phyloP scores from a whole-genome alignment of 37 sponge, comb jelly and placozoan genomes.

The Ianthella basta region DNA sequence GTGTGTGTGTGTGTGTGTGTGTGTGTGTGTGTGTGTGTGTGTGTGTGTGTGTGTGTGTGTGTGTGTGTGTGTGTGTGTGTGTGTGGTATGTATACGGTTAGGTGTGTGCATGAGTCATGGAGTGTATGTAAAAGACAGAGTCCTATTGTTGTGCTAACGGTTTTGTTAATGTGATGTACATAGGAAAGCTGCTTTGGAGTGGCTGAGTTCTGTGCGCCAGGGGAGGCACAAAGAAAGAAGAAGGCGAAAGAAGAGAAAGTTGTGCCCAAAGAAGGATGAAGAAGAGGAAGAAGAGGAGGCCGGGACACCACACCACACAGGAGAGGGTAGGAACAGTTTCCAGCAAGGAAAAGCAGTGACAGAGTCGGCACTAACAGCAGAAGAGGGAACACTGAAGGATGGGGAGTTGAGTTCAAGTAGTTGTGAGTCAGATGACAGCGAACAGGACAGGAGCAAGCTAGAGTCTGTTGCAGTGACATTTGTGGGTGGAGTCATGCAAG shows the following conservation, averaged over 20 bases:
- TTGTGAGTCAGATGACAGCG: not conserved
- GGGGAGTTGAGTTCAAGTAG: not conserved
- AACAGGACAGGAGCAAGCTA: not conserved
- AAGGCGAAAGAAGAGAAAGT: not conserved
- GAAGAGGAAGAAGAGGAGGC: not conserved
- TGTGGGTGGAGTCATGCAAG: slow-evolving; percentile 7
- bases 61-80: slow-evolving; percentile 15
- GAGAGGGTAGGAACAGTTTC: not conserved
- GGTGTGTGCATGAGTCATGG: not conserved
- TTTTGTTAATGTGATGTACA: not conserved
- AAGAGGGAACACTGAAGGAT: not conserved
- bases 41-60: slow-evolving; percentile 26
- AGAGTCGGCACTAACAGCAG: not conserved
- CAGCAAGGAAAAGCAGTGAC: not conserved
- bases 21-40: slow-evolving; percentile 29
- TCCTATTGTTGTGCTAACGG: not conserved
- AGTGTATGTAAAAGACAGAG: not conserved
- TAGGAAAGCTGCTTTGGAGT: not conserved
- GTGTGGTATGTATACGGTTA: not conserved
- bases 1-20: slow-evolving; percentile 8
- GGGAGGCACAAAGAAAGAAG: not conserved
- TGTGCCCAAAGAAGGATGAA: not conserved
- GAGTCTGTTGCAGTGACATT: slow-evolving; percentile 25
- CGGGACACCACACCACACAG: not conserved
- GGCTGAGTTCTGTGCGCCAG: not conserved